Percentiles rank a stretch among this genome's conserved stretches.
phyloP scores from a whole-genome alignment of 2,113 vertebrate species.

The Trochalopteron elliotii region DNA sequence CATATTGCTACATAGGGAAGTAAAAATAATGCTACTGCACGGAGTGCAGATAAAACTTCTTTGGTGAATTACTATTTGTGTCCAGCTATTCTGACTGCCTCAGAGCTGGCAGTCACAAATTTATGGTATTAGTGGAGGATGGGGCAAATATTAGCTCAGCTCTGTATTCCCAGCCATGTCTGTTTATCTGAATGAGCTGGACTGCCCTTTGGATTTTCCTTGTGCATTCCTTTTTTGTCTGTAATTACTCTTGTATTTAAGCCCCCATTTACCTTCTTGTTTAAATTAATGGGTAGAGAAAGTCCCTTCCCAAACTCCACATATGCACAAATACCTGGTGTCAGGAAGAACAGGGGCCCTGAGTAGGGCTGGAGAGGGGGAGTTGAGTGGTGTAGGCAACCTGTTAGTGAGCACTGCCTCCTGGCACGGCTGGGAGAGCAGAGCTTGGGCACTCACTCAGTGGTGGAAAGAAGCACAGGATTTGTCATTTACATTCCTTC shows the following conservation, averaged over 20 bases:
- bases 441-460: not conserved
- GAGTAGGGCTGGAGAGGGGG: not conserved
- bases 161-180: not conserved
- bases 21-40: not conserved
- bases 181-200: not conserved
- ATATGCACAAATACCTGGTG: not conserved
- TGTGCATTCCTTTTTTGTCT: not conserved
- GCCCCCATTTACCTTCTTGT: not conserved
- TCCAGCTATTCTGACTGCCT: not conserved
- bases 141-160: not conserved
- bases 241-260: not conserved
- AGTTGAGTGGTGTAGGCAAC: not conserved
- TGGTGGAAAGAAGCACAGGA: not conserved
- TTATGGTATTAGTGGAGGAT: not conserved
- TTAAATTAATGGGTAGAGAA: not conserved
- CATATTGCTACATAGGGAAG: not conserved
- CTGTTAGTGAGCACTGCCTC: not conserved
- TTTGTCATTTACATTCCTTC: not conserved
- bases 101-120: not conserved
- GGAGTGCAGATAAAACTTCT: not conserved
- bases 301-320: not conserved
- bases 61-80: not conserved
- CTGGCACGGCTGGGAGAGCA: not conserved
- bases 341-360: not conserved
- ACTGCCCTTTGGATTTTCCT: not conserved